Evolutionary conservation across 2,797 vertebrate species (phyloP), one percentile per base, ranked within the genome.

Genomic region (Nannoperca obscura): DNA sequence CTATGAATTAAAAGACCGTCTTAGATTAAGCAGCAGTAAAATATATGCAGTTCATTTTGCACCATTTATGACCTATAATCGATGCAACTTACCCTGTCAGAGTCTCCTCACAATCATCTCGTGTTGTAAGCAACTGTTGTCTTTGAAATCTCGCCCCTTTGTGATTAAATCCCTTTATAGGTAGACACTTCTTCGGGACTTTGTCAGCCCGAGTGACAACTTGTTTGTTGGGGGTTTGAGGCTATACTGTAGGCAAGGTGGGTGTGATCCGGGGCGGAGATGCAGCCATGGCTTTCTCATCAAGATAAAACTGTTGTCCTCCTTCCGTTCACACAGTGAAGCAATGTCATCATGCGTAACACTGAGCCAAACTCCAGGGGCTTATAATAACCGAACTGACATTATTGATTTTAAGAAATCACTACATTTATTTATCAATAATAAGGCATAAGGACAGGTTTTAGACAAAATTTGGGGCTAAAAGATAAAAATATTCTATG

Each of bases 191-290:
- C 19, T 44, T 78, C 17, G 32, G 58, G 49, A 66, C 58, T 53
- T n/a, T 57, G 40, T 49, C 9, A 15, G 67, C 49, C 15, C 67
- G 40, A 57, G 68, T 84, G 70, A 61, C 70, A 85, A 19, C 67
- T 54, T 76, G 77, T 63, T 57, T 74, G 42, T 71, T 76, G 40
- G 36, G 27, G 14, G 78, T 88, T 80, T 79, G 71, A 84, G 72
- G 49, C 22, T 72, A 22, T 1, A 57, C 22, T 72, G n/a, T 1
- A 53, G 13, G 50, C 22, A 57, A 22, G 59, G 83, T 91, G 90
- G 91, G 91, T 87, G 92, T 91, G 89, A 89, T 80, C 67, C 67
- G 46, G 84, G 90, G 92, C 82, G 85, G 89, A 83, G 89, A 88
- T 78, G 87, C 55, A 80, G 57, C 61, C 54, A 34, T 66, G 46